Evolutionary conservation across 2,797 vertebrate genomes (phyloP).

Genomic region (Choloepus didactylus): DNA sequence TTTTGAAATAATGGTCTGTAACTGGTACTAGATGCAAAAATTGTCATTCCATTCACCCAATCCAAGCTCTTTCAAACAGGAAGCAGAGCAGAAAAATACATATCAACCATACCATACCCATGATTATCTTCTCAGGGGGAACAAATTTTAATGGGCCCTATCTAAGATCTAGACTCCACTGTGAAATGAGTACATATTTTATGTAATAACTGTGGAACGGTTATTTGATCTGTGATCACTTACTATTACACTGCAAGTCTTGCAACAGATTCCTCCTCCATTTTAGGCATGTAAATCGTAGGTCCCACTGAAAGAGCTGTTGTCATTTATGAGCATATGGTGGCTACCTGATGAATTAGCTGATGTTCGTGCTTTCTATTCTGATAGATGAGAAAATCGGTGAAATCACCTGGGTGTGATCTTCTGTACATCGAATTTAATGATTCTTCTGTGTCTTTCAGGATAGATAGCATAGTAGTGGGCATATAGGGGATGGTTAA

Average conservation of each 20-base stretch:
- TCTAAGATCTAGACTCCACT: neutral
- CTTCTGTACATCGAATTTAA: neutral
- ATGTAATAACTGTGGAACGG: neutral
- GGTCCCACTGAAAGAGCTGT: neutral
- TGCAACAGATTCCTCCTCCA: neutral
- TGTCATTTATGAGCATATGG: neutral
- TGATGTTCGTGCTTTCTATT: neutral
- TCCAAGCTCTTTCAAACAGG: neutral
- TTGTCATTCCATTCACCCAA: neutral
- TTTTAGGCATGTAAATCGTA: neutral
- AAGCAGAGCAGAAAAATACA: neutral
- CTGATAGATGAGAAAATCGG: neutral
- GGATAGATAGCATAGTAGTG: neutral
- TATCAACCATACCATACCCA: neutral
- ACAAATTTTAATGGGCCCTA: neutral
- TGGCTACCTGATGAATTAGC: neutral
- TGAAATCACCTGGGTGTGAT: neutral
- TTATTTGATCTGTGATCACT: neutral
- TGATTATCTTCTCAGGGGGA: neutral
- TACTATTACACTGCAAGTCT: neutral
- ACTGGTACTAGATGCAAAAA: neutral
- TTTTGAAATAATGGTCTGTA: neutral
- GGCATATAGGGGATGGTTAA: neutral
- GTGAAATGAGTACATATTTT: neutral
- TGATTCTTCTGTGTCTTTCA: neutral